These are phyloP conservation scores for Coptotermes formosanus DNA, from an alignment of 1,140 invertebrate species.

Conservation along the genomic window DNA sequence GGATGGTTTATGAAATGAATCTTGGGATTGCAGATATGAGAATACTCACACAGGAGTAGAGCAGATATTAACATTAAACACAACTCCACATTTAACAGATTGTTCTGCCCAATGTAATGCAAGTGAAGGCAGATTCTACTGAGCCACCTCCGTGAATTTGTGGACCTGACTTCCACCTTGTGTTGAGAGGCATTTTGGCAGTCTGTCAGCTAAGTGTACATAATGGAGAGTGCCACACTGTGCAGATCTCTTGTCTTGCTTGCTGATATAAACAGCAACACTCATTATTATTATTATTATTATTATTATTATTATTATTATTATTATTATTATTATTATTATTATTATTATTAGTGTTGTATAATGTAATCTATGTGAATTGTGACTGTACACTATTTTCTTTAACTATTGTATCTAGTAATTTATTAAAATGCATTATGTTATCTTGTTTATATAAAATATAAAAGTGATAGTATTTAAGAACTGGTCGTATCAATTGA, in stretches of 20 bases:
- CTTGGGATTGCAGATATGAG: too few relatives aligned
- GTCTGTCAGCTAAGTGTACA: background rate
- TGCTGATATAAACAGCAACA: background rate
- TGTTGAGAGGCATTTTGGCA: background rate
- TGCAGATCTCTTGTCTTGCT: background rate
- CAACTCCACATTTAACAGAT: too few relatives aligned
- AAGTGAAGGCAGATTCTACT: too few relatives aligned
- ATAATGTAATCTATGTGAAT: constrained; percentile 9
- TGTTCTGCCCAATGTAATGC: too few relatives aligned
- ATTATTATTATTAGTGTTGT: background rate
- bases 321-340: background rate
- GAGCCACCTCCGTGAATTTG: background rate
- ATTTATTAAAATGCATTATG: constrained; percentile 20
- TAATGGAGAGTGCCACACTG: background rate
- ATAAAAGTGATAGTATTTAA: constrained; percentile 15
- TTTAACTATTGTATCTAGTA: constrained; percentile 13
- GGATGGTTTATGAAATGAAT: too few relatives aligned
- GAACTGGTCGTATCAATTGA: background rate
- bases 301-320: background rate
- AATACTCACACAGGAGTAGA: too few relatives aligned
- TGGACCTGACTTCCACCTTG: background rate
- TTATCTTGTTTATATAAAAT: constrained; percentile 16
- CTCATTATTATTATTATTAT: background rate
- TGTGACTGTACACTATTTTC: constrained; percentile 18
- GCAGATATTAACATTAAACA: too few relatives aligned